Evolutionary conservation across 2,113 vertebrate species (phyloP), one percentile per base, ranked within the genome.

Genomic region (Seriola rivoliana): DNA sequence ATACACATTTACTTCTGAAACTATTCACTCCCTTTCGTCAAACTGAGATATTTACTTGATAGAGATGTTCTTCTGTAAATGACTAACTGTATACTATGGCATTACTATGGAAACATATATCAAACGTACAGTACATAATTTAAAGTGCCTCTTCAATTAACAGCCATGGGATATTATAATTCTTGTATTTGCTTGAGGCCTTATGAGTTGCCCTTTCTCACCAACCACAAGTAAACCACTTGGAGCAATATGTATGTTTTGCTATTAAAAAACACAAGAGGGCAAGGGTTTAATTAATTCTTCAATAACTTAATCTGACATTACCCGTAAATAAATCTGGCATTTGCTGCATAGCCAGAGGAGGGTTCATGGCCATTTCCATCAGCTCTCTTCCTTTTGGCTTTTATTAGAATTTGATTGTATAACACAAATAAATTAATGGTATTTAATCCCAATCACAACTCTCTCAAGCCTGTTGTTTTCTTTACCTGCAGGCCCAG

Each of bases 401-500:
- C 0, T 75, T n/a, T 6, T n/a, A 54, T 21, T 55, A 50, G 9
- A 65, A n/a, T 58, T 60, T 38, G 8, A 64, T 64, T 5, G 54
- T 48, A 14, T 19, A 50, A 38, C 21, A 58, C 29, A 38, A n/a
- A 17, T 3, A 69, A 62, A 17, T 66, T 71, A 63, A 44, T 55
- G 57, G 55, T 42, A 66, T 79, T 74, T 46, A 6, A 17, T 59
- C 11, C 13, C 11, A 2, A 8, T 52, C 32, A 78, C n/a, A 57
- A 72, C 36, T 48, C 34, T 12, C 21, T 69, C n/a, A 21, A 62
- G 74, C 52, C 8, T 78, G 16, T 4, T 40, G 5, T 14, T 62
- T 71, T 81, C 6, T 82, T 94, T 93, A 93, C 94, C 94, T 93
- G 88, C 91, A 92, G 91, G 90, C 89, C 87, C 91, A 85, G 91